A percentile compares a stretch with the other conserved stretches of the same genome.
These are phyloP conservation scores for Engraulis encrasicolus DNA, from an alignment of 2,113 vertebrate species.

Conservation along the genomic window DNA sequence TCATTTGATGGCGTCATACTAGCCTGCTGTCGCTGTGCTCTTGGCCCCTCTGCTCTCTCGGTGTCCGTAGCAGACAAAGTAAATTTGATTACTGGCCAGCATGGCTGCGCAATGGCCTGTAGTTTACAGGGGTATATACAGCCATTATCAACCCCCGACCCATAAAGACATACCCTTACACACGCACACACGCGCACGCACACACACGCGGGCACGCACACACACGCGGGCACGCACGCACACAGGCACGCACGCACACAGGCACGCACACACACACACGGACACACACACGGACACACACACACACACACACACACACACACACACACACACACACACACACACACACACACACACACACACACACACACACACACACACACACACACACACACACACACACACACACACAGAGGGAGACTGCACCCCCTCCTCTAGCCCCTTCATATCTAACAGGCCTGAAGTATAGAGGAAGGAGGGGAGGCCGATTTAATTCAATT, in stretches of 20 bases:
- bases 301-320: neutral
- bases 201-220: neutral
- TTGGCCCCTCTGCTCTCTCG: neutral
- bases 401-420: neutral
- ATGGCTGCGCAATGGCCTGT: neutral
- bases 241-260: neutral
- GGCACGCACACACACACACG: neutral
- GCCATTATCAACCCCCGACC: neutral
- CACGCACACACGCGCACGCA: neutral
- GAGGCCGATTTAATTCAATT: conserved; percentile 39
- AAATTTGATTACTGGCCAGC: neutral
- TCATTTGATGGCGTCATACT: neutral
- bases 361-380: neutral
- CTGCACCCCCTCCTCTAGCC: neutral
- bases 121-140: neutral
- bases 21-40: neutral
- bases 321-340: neutral
- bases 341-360: neutral
- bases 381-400: neutral
- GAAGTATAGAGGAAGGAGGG: neutral
- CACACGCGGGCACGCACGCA: neutral
- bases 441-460: neutral
- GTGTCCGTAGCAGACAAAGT: neutral
- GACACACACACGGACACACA: neutral
- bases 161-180: neutral